phyloP scores from a whole-genome alignment of 1,140 invertebrate genomes.

The Protaetia brevitarsis region DNA sequence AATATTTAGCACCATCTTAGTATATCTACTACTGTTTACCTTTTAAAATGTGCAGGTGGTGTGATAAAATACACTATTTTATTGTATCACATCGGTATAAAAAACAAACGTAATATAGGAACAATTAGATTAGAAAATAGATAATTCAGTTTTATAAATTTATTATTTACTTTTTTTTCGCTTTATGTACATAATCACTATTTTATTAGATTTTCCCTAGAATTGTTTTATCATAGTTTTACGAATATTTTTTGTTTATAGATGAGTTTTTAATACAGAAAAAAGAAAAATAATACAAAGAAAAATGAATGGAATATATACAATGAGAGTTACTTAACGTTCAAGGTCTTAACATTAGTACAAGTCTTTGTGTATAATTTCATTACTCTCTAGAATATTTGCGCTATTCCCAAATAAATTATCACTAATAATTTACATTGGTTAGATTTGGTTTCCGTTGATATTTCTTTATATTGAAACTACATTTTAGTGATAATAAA shows the following conservation, averaged over 20 bases:
- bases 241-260: slow-evolving; percentile 2
- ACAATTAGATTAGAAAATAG: slow-evolving; percentile 20
- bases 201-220: slow-evolving; percentile 16
- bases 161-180: neutral
- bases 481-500: neutral
- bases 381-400: neutral
- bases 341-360: slow-evolving; percentile 11
- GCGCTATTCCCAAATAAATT: slow-evolving; percentile 7
- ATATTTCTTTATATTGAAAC: slow-evolving; percentile 19
- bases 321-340: slow-evolving; percentile 5
- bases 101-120: slow-evolving; percentile 14
- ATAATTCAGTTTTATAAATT: slow-evolving; percentile 17
- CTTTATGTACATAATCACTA: slow-evolving; percentile 18
- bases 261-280: slow-evolving; percentile 8
- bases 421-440: neutral
- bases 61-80: slow-evolving; percentile 16
- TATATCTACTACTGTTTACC: neutral
- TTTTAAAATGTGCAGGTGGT: neutral
- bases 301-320: slow-evolving; percentile 18
- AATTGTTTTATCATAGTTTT: neutral
- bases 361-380: slow-evolving; percentile 22
- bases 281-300: slow-evolving; percentile 11
- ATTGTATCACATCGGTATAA: neutral
- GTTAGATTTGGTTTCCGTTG: neutral
- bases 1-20: neutral